Conservation (phyloP, 1,140 invertebrate species). For the Agrilus planipennis region DNA sequence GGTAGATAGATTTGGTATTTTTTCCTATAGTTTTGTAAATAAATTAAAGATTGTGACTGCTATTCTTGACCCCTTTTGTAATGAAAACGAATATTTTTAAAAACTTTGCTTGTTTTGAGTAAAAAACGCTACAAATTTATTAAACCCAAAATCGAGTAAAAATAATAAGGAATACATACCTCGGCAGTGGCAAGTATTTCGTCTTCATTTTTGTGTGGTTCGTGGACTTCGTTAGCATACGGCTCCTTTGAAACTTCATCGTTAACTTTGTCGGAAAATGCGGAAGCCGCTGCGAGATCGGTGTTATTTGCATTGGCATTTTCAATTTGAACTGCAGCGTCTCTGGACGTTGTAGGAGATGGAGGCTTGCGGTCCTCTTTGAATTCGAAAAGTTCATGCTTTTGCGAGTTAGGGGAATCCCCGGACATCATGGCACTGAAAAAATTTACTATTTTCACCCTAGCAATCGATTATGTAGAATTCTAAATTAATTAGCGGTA, state of each 20-base stretch:
- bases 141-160: too few species aligned
- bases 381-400: slow-evolving; percentile 9
- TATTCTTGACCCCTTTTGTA: too few species aligned
- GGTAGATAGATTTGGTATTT: too few species aligned
- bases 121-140: too few species aligned
- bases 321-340: slow-evolving; percentile 11
- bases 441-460: not conserved
- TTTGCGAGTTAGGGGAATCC: slow-evolving; percentile 12
- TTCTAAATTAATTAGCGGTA: too few species aligned
- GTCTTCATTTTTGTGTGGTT: slow-evolving; percentile 10
- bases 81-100: too few species aligned
- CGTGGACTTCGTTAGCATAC: not conserved
- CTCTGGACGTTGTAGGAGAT: slow-evolving; percentile 16
- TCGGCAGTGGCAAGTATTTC: slow-evolving; percentile 10
- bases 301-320: not conserved
- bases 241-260: slow-evolving; percentile 8
- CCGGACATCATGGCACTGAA: slow-evolving; percentile 15
- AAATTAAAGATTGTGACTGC: too few species aligned
- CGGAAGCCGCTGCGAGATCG: slow-evolving; percentile 11
- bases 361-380: slow-evolving; percentile 12
- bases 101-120: too few species aligned
- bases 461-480: too few species aligned
- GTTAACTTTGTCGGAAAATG: slow-evolving; percentile 14
- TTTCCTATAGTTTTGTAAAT: too few species aligned
- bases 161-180: too few species aligned